phyloP scores from a whole-genome alignment of 23 tunicate genomes.

The Oikopleura vanhoeffeni region DNA sequence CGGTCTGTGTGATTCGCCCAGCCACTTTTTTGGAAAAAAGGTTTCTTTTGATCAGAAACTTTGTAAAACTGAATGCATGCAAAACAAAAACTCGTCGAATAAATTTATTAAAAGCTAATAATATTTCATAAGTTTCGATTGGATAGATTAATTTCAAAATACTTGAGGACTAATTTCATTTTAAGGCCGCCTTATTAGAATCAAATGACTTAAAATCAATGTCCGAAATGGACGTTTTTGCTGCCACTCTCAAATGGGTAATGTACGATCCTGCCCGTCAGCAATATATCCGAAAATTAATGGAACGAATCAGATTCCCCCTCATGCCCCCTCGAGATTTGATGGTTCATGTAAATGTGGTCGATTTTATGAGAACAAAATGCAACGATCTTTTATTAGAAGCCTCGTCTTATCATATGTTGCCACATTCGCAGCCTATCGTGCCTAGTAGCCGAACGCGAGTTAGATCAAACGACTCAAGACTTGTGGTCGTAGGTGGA shows the following conservation, averaged over 20 bases:
- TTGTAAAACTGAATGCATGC: no score
- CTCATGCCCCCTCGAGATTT: slow-evolving; percentile 96
- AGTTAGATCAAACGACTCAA: slow-evolving; percentile 59
- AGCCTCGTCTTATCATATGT: slow-evolving; percentile 96
- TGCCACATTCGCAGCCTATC: slow-evolving; percentile 92
- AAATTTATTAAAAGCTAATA: no score
- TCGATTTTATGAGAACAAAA: slow-evolving; percentile 87
- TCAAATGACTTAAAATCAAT: slow-evolving; percentile 85
- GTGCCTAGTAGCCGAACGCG: slow-evolving; percentile 68
- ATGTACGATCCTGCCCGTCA: slow-evolving; percentile 99
- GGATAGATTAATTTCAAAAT: no score
- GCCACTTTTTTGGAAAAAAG: no score
- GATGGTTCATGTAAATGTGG: slow-evolving; percentile 97
- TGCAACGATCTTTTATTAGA: slow-evolving; percentile 82
- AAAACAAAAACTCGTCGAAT: no score
- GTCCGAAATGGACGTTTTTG: slow-evolving; percentile 95
- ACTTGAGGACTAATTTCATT: no score
- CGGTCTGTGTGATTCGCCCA: no score
- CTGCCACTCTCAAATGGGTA: slow-evolving; percentile 93
- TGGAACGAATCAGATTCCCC: slow-evolving; percentile 89
- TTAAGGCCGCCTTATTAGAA: slow-evolving; percentile 48
- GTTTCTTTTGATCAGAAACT: no score
- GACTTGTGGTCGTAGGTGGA: slow-evolving; percentile 85
- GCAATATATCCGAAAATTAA: slow-evolving; percentile 75
- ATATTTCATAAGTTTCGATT: no score